These are phyloP conservation scores for Hypena proboscidalis DNA, from an alignment of 2,888 invertebrate species.

Conservation along the genomic window DNA sequence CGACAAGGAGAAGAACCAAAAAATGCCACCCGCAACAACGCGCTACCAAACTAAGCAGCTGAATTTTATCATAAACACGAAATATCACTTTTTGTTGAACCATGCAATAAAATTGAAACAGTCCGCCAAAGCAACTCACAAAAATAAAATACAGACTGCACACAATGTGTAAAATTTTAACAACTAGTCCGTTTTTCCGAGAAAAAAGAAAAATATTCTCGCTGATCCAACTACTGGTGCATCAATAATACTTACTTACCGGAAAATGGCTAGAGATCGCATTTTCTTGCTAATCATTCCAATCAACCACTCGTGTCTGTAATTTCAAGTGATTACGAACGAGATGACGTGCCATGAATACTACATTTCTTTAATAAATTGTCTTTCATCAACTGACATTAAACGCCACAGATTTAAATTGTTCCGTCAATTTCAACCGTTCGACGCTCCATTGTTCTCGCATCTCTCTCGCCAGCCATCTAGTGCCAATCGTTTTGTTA, in stretches of 20 bases:
- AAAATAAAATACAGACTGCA: conserved; percentile 12
- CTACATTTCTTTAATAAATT: conserved; percentile 22
- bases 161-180: conserved; percentile 26
- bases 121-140: conserved; percentile 22
- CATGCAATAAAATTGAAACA: too few species aligned
- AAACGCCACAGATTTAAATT: conserved; percentile 19
- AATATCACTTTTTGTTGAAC: too few species aligned
- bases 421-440: conserved; percentile 25
- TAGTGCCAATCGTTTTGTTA: conserved; percentile 9
- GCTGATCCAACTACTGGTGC: conserved; percentile 18
- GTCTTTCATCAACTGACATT: conserved; percentile 16
- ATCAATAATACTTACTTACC: conserved; percentile 59
- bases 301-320: conserved; percentile 50
- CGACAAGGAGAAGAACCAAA: too few species aligned
- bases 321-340: conserved; percentile 41
- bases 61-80: too few species aligned
- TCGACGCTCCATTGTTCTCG: conserved; percentile 2
- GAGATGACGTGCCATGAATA: conserved; percentile 18
- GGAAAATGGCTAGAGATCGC: conserved; percentile 65
- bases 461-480: too few species aligned
- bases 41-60: too few species aligned
- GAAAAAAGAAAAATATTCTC: conserved; percentile 37
- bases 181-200: conserved; percentile 31
- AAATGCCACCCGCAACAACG: too few species aligned
- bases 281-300: conserved; percentile 60